Percentiles rank a stretch among this genome's conserved stretches.
Evolutionary conservation across 92 coral and sea anemone species (phyloP).

Genomic region (Epizoanthus fatuus): DNA sequence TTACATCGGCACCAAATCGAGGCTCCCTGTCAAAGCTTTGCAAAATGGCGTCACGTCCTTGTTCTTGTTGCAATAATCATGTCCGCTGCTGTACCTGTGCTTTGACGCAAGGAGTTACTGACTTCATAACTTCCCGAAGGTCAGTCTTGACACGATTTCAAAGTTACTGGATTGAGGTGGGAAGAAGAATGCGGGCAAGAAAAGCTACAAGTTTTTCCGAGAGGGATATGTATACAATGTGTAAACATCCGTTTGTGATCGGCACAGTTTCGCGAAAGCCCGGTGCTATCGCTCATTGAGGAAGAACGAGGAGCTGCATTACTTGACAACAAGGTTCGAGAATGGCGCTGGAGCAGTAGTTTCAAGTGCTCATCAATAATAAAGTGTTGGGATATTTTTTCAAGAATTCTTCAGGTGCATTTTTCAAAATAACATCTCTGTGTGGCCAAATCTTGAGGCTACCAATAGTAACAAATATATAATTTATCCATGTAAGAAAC

Average conservation of each 20-base stretch:
- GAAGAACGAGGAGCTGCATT: slow-evolving; percentile 66
- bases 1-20: slow-evolving; percentile 49
- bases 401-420: slow-evolving; percentile 10
- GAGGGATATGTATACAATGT: slow-evolving; percentile 52
- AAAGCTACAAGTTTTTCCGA: slow-evolving; percentile 50
- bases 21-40: background rate
- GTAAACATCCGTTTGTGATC: slow-evolving; percentile 12
- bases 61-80: slow-evolving; percentile 33
- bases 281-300: slow-evolving; percentile 61
- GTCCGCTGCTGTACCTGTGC: slow-evolving; percentile 10
- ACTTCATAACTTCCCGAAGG: slow-evolving; percentile 31
- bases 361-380: slow-evolving; percentile 36
- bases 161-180: slow-evolving; percentile 50
- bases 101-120: slow-evolving; percentile 2
- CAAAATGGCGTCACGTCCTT: slow-evolving; percentile 32
- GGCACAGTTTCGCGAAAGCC: slow-evolving; percentile 22
- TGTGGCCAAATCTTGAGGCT: slow-evolving; percentile 44
- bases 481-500: slow-evolving; percentile 31
- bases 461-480: slow-evolving; percentile 11
- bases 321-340: slow-evolving; percentile 27
- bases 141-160: slow-evolving; percentile 31
- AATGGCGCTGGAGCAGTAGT: slow-evolving; percentile 48
- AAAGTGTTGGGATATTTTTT: slow-evolving; percentile 30
- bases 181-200: slow-evolving; percentile 53
- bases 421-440: slow-evolving; percentile 12